Evolutionary conservation across 1,140 invertebrate species (phyloP).

Genomic region (Lamellibrachia luymesi): DNA sequence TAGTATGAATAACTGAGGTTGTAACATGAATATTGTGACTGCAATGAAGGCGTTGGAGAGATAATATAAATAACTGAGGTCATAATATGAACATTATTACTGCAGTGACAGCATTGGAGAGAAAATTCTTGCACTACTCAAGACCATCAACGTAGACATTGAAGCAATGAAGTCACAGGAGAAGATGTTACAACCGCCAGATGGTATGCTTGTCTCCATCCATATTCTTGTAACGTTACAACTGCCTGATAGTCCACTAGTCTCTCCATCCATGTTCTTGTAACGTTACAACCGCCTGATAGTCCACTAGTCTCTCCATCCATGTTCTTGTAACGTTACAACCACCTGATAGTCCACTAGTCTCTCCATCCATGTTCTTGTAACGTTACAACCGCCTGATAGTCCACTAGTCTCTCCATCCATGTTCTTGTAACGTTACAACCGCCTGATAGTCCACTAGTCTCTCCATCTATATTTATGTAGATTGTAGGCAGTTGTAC

Average conservation of each 20-base stretch:
- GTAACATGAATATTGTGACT: too few relatives aligned
- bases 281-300: too few relatives aligned
- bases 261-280: not conserved
- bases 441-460: too few relatives aligned
- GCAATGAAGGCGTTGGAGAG: too few relatives aligned
- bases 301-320: not conserved
- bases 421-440: too few relatives aligned
- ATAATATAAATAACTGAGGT: too few relatives aligned
- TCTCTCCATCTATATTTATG: not conserved
- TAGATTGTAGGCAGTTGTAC: too few relatives aligned
- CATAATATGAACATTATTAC: not conserved
- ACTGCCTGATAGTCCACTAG: too few relatives aligned
- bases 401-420: slow-evolving; percentile 11
- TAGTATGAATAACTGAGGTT: too few relatives aligned
- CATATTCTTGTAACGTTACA: too few relatives aligned
- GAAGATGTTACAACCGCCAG: slow-evolving; percentile 39
- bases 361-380: not conserved
- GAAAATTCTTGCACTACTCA: slow-evolving; percentile 43
- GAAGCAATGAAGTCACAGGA: slow-evolving; percentile 47
- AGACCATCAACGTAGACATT: slow-evolving; percentile 38
- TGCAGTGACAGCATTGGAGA: slow-evolving; percentile 28
- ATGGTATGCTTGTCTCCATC: slow-evolving; percentile 31
- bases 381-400: slow-evolving; percentile 46
- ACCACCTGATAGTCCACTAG: too few relatives aligned
- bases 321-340: too few relatives aligned